These are phyloP conservation scores for Xenentodon cancila DNA, from an alignment of 2,797 vertebrate species.

Conservation along the genomic window DNA sequence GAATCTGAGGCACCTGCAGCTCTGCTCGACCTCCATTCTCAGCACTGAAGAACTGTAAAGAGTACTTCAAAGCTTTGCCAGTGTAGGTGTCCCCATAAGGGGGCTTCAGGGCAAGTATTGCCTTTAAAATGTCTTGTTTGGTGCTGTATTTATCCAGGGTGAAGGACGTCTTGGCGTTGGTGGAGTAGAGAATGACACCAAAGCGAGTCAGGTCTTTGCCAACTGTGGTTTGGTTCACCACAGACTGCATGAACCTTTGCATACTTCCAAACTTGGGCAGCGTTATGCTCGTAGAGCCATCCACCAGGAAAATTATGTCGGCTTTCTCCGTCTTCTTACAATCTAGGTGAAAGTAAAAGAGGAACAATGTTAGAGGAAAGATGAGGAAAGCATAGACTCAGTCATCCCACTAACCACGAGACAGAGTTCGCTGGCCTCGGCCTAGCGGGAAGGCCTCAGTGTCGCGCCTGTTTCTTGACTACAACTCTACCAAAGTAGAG, in stretches of 20 bases:
- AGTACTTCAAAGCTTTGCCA: conserved; percentile 74
- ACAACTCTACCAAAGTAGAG: no score
- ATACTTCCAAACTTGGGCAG: conserved; percentile 72
- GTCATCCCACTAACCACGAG: no score
- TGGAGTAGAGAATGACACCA: conserved; percentile 78
- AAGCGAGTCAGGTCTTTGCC: conserved; percentile 77
- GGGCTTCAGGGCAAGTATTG: conserved; percentile 59
- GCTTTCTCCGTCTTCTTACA: conserved; percentile 82
- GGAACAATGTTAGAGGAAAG: neutral
- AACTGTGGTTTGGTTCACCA: conserved; percentile 81
- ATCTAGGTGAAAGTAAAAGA: conserved; percentile 52
- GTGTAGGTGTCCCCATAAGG: conserved; percentile 70
- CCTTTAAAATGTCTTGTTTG: conserved; percentile 66
- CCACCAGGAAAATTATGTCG: conserved; percentile 87
- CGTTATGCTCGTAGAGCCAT: conserved; percentile 74
- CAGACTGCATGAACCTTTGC: conserved; percentile 78
- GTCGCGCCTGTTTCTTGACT: no score
- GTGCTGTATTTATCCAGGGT: conserved; percentile 60
- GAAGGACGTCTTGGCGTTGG: conserved; percentile 53
- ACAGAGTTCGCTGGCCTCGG: no score
- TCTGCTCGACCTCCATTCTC: conserved; percentile 69
- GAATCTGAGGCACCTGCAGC: conserved; percentile 71
- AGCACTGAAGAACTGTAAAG: conserved; percentile 67
- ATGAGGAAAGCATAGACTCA: neutral
- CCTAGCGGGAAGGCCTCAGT: no score